These are phyloP conservation scores for Leucophenga montana DNA, from an alignment of 2,888 invertebrate species.

Conservation along the genomic window DNA sequence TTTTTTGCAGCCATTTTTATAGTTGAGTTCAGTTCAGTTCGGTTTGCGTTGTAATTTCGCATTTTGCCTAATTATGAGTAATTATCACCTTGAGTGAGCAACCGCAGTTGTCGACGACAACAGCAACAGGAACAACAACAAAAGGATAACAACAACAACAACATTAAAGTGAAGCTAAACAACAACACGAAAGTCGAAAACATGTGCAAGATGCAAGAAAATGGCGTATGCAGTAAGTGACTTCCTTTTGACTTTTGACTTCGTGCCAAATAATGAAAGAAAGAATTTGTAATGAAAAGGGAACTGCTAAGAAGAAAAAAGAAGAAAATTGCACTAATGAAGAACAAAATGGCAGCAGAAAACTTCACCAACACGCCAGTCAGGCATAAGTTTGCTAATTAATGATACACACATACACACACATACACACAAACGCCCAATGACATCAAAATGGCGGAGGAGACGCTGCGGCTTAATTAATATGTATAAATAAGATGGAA, in stretches of 20 bases:
- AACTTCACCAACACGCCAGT: not conserved
- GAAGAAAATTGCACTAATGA: slow-evolving; percentile 34
- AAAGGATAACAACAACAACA: not conserved
- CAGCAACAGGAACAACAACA: too few relatives aligned
- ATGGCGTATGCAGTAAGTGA: not conserved
- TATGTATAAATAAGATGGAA: not conserved
- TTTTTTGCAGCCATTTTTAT: not conserved
- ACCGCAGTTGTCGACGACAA: slow-evolving; percentile 21
- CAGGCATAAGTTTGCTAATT: too few relatives aligned
- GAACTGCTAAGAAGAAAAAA: too few relatives aligned
- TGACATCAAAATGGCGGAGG: not conserved
- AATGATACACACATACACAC: not conserved
- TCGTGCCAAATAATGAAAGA: slow-evolving; percentile 20
- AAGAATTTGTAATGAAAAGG: too few relatives aligned
- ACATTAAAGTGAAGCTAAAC: not conserved
- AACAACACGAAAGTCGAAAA: not conserved
- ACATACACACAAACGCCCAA: not conserved
- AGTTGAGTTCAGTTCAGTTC: slow-evolving; percentile 29
- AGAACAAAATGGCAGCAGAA: not conserved
- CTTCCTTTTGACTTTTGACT: not conserved
- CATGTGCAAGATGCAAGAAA: not conserved
- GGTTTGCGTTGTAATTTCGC: slow-evolving; percentile 40
- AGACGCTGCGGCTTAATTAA: not conserved
- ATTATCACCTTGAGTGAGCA: slow-evolving; percentile 46
- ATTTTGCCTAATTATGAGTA: slow-evolving; percentile 50